Evolutionary conservation across 1,140 invertebrate genomes (phyloP).

Genomic region (Scylla paramamosain): DNA sequence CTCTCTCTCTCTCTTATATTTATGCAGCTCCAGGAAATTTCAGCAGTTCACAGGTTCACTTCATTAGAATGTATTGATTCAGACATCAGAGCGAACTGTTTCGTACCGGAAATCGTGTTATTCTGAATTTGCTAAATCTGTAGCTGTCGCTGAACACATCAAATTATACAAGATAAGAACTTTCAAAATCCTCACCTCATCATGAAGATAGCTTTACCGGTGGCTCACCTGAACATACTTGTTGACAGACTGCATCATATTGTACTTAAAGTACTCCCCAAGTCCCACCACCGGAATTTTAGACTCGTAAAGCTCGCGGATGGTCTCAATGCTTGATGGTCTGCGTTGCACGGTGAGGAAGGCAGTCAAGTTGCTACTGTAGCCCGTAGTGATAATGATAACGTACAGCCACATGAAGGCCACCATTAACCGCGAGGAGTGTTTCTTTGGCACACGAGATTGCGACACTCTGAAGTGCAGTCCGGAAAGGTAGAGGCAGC

Average conservation of each 20-base stretch:
- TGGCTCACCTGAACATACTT: slow-evolving; percentile 25
- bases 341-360: slow-evolving; percentile 39
- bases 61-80: too few species aligned
- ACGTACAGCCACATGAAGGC: slow-evolving; percentile 34
- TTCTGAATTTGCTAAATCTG: too few species aligned
- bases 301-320: slow-evolving; percentile 29
- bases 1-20: too few species aligned
- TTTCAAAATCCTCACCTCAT: too few species aligned
- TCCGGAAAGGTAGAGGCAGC: background rate
- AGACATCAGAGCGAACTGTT: too few species aligned
- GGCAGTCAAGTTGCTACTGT: slow-evolving; percentile 44
- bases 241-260: slow-evolving; percentile 24
- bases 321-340: background rate
- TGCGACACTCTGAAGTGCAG: background rate
- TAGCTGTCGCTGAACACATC: too few species aligned
- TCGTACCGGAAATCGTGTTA: too few species aligned
- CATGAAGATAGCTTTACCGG: too few species aligned
- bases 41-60: too few species aligned
- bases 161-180: too few species aligned
- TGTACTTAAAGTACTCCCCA: slow-evolving; percentile 30
- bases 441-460: background rate
- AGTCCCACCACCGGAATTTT: background rate
- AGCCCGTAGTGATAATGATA: slow-evolving; percentile 50
- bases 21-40: too few species aligned
- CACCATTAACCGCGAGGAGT: background rate